A percentile compares a stretch with the other conserved stretches of the same genome.
phyloP scores from a whole-genome alignment of 2,888 invertebrate species.

The Dasysyrphus tricinctus region DNA sequence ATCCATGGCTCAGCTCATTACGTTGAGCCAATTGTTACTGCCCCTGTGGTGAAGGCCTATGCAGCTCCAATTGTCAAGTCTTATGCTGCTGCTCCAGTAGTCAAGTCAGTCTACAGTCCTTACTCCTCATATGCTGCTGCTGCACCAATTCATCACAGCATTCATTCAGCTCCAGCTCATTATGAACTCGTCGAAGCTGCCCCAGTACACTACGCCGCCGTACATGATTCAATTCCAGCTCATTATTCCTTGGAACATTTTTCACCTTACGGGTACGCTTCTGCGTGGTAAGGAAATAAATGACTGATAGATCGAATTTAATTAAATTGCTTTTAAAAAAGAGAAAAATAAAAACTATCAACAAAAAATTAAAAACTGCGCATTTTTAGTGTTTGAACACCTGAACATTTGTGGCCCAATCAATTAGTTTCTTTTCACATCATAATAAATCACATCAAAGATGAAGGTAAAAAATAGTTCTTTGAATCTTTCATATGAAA shows the following conservation, averaged over 20 bases:
- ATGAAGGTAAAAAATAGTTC: slow-evolving; percentile 26
- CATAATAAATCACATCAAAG: slow-evolving; percentile 13
- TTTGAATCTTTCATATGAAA: neutral
- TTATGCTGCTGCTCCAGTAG: slow-evolving; percentile 73
- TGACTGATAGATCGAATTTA: slow-evolving; percentile 11
- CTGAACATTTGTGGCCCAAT: neutral
- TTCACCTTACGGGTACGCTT: slow-evolving; percentile 37
- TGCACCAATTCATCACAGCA: slow-evolving; percentile 30
- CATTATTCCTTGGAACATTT: slow-evolving; percentile 40
- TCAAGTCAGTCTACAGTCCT: slow-evolving; percentile 74
- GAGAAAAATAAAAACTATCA: slow-evolving; percentile 2
- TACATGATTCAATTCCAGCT: slow-evolving; percentile 24
- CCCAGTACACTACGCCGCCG: slow-evolving; percentile 30
- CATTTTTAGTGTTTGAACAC: slow-evolving; percentile 2
- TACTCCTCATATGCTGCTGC: slow-evolving; percentile 36
- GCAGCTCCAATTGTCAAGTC: slow-evolving; percentile 77
- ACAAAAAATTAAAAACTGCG: slow-evolving; percentile 4
- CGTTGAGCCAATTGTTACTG: slow-evolving; percentile 80
- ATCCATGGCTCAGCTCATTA: slow-evolving; percentile 80
- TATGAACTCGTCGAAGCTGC: slow-evolving; percentile 17
- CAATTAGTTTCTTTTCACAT: slow-evolving; percentile 8
- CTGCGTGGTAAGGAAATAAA: slow-evolving; percentile 42
- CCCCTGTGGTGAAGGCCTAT: slow-evolving; percentile 77
- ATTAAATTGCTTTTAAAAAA: slow-evolving; percentile 27
- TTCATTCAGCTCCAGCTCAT: slow-evolving; percentile 64